Percentiles rank a stretch among this genome's conserved stretches.
phyloP scores from a whole-genome alignment of 2,797 vertebrate genomes.

The Bryconaethiops microstoma region DNA sequence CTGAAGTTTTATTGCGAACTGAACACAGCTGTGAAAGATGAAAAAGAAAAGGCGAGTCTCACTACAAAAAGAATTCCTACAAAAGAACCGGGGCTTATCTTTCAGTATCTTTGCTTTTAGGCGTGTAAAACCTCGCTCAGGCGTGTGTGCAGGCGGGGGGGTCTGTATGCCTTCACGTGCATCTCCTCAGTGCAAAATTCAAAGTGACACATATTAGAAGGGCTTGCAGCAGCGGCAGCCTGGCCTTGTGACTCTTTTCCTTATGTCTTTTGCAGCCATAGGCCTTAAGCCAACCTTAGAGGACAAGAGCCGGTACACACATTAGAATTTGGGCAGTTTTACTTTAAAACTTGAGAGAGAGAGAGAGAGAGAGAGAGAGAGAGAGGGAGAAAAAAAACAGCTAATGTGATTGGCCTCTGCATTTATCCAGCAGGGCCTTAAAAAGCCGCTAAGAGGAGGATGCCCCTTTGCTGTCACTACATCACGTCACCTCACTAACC shows the following conservation, averaged over 20 bases:
- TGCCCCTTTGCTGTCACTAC: constrained; percentile 81
- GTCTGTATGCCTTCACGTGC: constrained; percentile 43
- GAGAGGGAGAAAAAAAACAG: constrained; percentile 66
- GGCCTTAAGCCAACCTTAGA: constrained; percentile 65
- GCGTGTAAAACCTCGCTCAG: background rate
- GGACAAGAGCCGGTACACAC: constrained; percentile 60
- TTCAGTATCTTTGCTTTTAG: background rate
- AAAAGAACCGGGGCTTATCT: background rate
- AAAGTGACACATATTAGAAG: constrained; percentile 50
- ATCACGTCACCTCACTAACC: constrained; percentile 81
- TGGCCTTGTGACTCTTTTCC: constrained; percentile 64
- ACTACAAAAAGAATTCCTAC: background rate
- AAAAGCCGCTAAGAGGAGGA: constrained; percentile 71
- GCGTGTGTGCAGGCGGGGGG: constrained; percentile 8
- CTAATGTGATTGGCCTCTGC: constrained; percentile 80
- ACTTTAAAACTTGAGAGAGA: constrained; percentile 68
- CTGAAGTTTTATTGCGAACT: background rate
- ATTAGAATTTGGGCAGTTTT: constrained; percentile 61
- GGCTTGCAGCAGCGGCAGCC: constrained; percentile 56
- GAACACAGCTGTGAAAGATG: background rate
- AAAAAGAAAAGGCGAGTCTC: background rate
- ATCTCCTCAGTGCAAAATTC: constrained; percentile 17
- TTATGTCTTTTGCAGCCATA: constrained; percentile 59
- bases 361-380: no score
- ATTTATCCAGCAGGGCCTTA: constrained; percentile 74